These are phyloP conservation scores for Phalacrocorax brasilianus DNA, from an alignment of 2,113 vertebrate species.

Conservation along the genomic window DNA sequence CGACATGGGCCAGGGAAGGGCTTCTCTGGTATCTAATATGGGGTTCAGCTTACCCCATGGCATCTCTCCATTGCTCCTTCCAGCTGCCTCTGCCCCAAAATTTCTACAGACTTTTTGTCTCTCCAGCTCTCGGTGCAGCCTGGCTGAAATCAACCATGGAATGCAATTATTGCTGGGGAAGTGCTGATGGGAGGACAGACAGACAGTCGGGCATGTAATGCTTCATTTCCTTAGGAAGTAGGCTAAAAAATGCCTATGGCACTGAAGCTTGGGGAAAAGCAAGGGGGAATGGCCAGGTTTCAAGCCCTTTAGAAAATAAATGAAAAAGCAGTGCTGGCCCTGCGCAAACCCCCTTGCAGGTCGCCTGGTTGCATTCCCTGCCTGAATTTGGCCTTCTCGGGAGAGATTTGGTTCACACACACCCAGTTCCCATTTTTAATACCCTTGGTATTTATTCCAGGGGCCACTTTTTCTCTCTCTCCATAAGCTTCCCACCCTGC, in stretches of 20 bases:
- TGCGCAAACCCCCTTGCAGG: neutral
- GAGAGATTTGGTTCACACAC: neutral
- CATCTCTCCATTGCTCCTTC: neutral
- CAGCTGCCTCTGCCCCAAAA: neutral
- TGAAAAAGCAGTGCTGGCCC: neutral
- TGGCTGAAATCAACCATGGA: neutral
- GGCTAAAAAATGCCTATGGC: neutral
- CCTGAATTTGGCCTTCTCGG: accelerated
- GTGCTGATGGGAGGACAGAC: neutral
- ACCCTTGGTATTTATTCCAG: neutral
- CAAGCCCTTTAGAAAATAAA: neutral
- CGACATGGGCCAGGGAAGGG: accelerated
- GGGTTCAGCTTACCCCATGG: neutral
- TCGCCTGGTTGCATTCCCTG: neutral
- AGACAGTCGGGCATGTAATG: accelerated
- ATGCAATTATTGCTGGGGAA: neutral
- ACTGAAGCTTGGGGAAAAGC: neutral
- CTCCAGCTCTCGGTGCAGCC: neutral
- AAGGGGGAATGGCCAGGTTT: neutral
- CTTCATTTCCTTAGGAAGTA: neutral
- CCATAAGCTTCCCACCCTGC: neutral
- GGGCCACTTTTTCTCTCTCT: neutral
- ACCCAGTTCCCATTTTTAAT: neutral
- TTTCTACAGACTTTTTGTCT: neutral
- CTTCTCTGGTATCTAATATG: neutral